Conservation (phyloP, 2,888 invertebrate species). For the Phyto melanocephala region DNA sequence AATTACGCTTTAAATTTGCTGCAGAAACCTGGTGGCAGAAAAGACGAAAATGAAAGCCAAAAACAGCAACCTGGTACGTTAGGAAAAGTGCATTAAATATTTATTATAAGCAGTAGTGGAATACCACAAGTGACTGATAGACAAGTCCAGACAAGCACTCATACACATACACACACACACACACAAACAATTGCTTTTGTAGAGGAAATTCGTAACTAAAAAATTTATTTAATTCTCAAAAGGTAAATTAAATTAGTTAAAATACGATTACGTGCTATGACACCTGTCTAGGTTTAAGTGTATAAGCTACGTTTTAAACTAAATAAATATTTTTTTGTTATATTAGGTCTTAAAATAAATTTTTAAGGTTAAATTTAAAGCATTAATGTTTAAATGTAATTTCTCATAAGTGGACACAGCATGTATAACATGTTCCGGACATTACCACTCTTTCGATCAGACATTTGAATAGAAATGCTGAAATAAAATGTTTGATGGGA, state of each 20-base stretch:
- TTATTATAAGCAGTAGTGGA: constrained; percentile 6
- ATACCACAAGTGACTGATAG: constrained; percentile 18
- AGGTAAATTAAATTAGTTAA: constrained; percentile 61
- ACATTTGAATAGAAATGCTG: no score
- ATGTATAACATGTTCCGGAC: no score
- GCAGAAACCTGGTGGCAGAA: neutral
- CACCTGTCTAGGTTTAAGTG: constrained; percentile 44
- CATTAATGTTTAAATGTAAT: no score
- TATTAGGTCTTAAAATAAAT: no score
- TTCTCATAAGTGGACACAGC: no score
- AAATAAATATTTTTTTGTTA: no score
- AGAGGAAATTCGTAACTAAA: constrained; percentile 7
- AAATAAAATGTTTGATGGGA: no score
- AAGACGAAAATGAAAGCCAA: neutral
- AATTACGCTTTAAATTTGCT: constrained; percentile 16
- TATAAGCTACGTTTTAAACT: no score
- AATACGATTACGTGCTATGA: constrained; percentile 52
- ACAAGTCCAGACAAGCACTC: constrained; percentile 12
- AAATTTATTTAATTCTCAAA: constrained; percentile 36
- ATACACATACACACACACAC: no score
- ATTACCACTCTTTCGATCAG: no score
- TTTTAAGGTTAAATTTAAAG: constrained; percentile 6
- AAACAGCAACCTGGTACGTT: constrained; percentile 11
- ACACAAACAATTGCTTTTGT: no score
- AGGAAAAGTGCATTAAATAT: constrained; percentile 61